Percentiles rank a stretch among this genome's conserved stretches.
Conservation (phyloP, 2,797 vertebrate species). For the Lateolabrax maculatus region DNA sequence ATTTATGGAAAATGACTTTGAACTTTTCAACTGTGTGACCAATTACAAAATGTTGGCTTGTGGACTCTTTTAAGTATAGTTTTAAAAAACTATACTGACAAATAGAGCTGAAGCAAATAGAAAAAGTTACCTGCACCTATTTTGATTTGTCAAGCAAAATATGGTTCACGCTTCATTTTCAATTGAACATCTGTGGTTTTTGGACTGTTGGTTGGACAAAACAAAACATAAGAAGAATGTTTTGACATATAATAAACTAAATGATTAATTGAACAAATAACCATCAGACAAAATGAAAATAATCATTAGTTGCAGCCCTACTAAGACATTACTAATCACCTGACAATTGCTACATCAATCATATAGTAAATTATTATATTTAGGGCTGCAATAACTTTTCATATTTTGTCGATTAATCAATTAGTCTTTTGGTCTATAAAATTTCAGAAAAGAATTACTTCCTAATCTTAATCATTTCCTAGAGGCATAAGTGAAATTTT, state of each 20-base stretch:
- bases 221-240: not conserved
- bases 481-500: too few relatives aligned
- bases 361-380: not conserved
- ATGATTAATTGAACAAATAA: too few relatives aligned
- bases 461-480: too few relatives aligned
- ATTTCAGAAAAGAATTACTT: too few relatives aligned
- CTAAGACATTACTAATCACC: not conserved
- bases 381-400: not conserved
- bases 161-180: not conserved
- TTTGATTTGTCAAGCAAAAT: too few relatives aligned
- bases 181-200: not conserved
- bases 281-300: not conserved
- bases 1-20: constrained; percentile 22
- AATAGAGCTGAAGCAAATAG: too few relatives aligned
- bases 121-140: too few relatives aligned
- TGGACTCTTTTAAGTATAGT: not conserved
- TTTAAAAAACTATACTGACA: not conserved
- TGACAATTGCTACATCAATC: not conserved
- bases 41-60: constrained; percentile 2
- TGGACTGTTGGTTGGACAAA: not conserved
- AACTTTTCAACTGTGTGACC: constrained; percentile 15
- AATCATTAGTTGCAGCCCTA: not conserved
- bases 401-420: not conserved
- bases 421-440: not conserved
- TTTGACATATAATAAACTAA: too few relatives aligned